phyloP scores from a whole-genome alignment of 92 coral and sea anemone genomes.

The Zoanthus sansibaricus region DNA sequence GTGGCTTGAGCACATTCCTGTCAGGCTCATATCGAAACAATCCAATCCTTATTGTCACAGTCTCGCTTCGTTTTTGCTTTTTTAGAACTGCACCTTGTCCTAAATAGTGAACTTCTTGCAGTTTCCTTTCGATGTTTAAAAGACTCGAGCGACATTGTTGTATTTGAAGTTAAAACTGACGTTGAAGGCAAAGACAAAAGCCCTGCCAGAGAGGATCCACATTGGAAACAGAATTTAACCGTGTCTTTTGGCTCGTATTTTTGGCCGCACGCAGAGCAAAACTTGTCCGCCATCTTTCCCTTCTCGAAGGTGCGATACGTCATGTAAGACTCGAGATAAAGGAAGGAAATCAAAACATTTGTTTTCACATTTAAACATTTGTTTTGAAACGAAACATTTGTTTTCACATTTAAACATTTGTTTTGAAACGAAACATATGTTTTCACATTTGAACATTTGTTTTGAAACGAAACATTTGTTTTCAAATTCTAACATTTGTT shows the following conservation, averaged over 20 bases:
- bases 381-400: too few species aligned
- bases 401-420: too few species aligned
- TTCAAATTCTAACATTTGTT: neutral
- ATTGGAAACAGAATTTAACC: constrained; percentile 38
- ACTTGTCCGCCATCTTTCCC: constrained; percentile 23
- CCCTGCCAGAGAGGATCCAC: constrained; percentile 23
- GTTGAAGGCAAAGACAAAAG: constrained; percentile 23
- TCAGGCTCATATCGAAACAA: constrained; percentile 46
- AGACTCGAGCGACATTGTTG: constrained; percentile 37
- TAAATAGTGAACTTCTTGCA: constrained; percentile 34
- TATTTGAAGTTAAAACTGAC: constrained; percentile 8
- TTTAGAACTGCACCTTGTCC: constrained; percentile 14
- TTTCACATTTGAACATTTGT: too few species aligned
- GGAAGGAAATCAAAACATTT: neutral
- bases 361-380: too few species aligned
- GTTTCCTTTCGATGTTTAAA: constrained; percentile 41
- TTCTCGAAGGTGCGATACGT: constrained; percentile 9
- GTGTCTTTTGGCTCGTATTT: constrained; percentile 36
- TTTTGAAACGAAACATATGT: too few species aligned
- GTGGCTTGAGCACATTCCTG: constrained; percentile 36
- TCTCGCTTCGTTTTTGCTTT: constrained; percentile 31
- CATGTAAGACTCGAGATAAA: neutral
- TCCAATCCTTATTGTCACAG: constrained; percentile 42
- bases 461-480: too few species aligned
- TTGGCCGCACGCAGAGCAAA: constrained; percentile 38